Conservation (phyloP, 2,113 vertebrate species). For the Cepphus grylle region DNA sequence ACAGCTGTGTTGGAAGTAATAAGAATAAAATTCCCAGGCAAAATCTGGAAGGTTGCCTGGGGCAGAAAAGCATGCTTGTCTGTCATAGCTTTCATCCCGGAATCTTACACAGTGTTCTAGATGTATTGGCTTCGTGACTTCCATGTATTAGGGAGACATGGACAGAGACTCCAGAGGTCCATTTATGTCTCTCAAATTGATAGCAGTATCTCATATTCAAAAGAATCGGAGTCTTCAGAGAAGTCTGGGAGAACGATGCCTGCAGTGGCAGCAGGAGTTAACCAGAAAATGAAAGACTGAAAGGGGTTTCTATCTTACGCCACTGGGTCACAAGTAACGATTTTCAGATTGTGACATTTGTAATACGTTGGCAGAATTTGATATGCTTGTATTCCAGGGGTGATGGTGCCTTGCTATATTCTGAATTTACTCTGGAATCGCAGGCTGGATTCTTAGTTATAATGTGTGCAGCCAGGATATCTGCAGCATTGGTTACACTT, state of each 20-base stretch:
- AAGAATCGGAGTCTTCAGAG: neutral
- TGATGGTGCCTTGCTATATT: neutral
- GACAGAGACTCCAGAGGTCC: neutral
- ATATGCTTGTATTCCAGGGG: neutral
- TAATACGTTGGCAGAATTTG: neutral
- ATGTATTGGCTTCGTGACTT: neutral
- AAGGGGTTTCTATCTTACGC: neutral
- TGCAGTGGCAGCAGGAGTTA: neutral
- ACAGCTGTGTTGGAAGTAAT: neutral
- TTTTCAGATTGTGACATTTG: neutral
- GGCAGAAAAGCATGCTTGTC: neutral
- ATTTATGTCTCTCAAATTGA: neutral
- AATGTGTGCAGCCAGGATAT: neutral
- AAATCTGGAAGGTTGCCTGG: neutral
- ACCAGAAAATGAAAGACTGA: neutral
- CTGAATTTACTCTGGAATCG: neutral
- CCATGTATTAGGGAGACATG: neutral
- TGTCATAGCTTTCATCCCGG: neutral
- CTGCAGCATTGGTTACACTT: neutral
- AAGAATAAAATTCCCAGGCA: neutral
- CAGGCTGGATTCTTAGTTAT: neutral
- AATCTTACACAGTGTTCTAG: neutral
- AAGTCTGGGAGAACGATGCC: neutral
- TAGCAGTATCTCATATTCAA: neutral
- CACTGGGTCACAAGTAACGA: neutral